Percentiles rank a stretch among this genome's conserved stretches.
Conservation (phyloP, 2,888 invertebrate species). For the Drosophila ezoana region DNA sequence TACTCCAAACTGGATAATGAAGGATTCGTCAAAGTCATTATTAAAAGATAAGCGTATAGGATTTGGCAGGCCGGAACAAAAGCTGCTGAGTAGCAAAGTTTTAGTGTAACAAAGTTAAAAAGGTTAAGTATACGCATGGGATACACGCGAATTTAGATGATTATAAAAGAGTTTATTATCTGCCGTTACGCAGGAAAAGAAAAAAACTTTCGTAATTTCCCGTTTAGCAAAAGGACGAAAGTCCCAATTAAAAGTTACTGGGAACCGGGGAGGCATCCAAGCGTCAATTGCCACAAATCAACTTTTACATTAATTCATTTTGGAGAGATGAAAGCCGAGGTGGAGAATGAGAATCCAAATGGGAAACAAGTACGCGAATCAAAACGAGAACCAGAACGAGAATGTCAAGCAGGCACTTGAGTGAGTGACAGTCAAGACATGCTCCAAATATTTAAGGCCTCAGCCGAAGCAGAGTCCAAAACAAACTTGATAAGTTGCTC, state of each 20-base stretch:
- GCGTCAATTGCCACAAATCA: slow-evolving; percentile 77
- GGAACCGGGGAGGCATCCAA: slow-evolving; percentile 51
- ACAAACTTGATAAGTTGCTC: slow-evolving; percentile 57
- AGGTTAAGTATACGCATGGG: not conserved
- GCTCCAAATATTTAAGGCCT: slow-evolving; percentile 70
- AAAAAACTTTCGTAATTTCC: slow-evolving; percentile 72
- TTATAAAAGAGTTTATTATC: slow-evolving; percentile 14
- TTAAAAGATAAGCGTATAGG: no score
- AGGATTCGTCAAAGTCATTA: no score
- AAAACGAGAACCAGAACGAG: not conserved
- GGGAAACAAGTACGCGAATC: not conserved
- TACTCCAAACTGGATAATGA: no score
- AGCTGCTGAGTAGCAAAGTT: not conserved
- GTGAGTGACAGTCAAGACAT: slow-evolving; percentile 59
- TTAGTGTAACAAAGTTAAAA: not conserved
- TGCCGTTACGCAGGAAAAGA: not conserved
- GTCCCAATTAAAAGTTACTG: slow-evolving; percentile 70
- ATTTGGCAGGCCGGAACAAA: no score
- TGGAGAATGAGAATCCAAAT: not conserved
- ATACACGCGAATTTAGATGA: slow-evolving; percentile 2
- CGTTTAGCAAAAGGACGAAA: slow-evolving; percentile 39
- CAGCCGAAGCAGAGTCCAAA: slow-evolving; percentile 49
- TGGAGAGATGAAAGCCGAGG: slow-evolving; percentile 40
- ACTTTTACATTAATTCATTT: slow-evolving; percentile 75
- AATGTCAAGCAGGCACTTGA: slow-evolving; percentile 31